phyloP scores from a whole-genome alignment of 2,113 vertebrate species.

The Cinclus mexicanus region DNA sequence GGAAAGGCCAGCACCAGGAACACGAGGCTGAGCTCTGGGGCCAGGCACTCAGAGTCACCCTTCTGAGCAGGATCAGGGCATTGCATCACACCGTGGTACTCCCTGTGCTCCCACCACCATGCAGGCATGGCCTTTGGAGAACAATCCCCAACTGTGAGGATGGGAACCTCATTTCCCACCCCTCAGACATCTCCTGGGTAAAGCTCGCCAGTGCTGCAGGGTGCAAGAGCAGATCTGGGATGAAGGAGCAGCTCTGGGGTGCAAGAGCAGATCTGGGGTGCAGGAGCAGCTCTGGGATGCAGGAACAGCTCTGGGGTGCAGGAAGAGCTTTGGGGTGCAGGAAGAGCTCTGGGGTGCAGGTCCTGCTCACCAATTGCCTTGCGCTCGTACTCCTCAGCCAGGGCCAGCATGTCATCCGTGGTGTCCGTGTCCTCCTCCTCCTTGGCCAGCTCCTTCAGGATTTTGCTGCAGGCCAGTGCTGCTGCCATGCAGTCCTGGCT shows the following conservation, averaged over 20 bases:
- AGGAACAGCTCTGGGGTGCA: background rate
- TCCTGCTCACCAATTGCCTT: conserved; percentile 82
- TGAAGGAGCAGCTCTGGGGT: background rate
- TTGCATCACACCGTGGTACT: accelerated
- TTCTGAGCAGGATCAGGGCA: background rate
- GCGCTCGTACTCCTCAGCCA: conserved; percentile 83
- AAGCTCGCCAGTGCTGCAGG: background rate
- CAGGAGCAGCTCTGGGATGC: no score
- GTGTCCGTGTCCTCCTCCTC: conserved; percentile 85
- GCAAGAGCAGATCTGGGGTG: background rate
- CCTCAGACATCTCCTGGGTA: background rate
- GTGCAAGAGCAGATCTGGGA: background rate
- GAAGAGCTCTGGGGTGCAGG: background rate
- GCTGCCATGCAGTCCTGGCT: conserved; percentile 83
- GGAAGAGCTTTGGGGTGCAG: background rate
- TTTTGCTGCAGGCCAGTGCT: conserved; percentile 90
- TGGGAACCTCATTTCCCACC: background rate
- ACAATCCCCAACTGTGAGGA: accelerated
- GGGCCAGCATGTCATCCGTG: conserved; percentile 77
- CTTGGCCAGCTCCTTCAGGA: conserved; percentile 87
- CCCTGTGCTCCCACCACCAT: background rate
- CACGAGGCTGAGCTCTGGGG: accelerated
- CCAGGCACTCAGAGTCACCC: background rate
- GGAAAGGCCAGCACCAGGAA: background rate
- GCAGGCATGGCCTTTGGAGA: accelerated